Evolutionary conservation across 2,797 vertebrate genomes (phyloP).

Genomic region (Eulemur mongoz): DNA sequence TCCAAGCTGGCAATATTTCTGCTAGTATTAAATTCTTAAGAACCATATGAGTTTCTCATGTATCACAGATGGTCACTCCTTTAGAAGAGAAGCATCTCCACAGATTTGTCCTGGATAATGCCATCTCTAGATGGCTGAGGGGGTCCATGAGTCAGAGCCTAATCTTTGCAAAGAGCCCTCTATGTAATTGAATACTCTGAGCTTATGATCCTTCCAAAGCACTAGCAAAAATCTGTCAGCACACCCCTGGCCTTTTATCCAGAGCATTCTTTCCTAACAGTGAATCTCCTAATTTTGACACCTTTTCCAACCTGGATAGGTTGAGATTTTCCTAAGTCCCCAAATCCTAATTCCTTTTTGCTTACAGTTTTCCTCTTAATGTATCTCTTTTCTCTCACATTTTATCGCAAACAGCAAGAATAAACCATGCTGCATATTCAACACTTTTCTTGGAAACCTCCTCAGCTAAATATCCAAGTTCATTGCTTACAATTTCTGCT

Average conservation of each 20-base stretch:
- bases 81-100: background rate
- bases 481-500: background rate
- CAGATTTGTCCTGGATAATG: background rate
- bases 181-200: background rate
- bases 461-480: background rate
- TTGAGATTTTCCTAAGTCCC: background rate
- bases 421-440: background rate
- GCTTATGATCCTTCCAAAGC: background rate
- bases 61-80: background rate
- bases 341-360: background rate
- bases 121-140: background rate
- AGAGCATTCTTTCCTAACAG: background rate
- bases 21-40: background rate
- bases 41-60: background rate
- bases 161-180: background rate
- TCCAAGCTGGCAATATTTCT: background rate
- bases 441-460: background rate
- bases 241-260: background rate
- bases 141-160: background rate
- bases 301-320: background rate
- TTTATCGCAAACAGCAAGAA: conserved; percentile 12
- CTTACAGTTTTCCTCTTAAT: background rate
- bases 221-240: background rate
- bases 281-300: background rate
- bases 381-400: conserved; percentile 1